Evolutionary conservation across 1,140 invertebrate genomes (phyloP), one percentile per base, ranked within the genome.

Genomic region (Anthonomus grandis): DNA sequence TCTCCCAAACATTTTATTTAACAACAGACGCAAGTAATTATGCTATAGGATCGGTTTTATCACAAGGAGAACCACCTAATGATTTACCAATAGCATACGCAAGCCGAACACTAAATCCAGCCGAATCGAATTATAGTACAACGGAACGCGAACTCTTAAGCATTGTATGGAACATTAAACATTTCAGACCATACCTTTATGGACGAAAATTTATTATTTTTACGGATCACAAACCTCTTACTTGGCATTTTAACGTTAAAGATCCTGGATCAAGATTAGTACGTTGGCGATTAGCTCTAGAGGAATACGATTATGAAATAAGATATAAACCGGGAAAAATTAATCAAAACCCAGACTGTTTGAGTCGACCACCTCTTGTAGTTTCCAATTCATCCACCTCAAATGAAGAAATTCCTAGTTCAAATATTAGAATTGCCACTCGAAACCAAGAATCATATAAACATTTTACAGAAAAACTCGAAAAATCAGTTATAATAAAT

Each of bases 241-340:
- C 37, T 25, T 49, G 53, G 71, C 52, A 81, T 3, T 64, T 68
- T 5, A 70, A 69, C 5, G 59, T 72, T 0, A 78, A 73, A 66
- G 72, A 78, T 47, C 70, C 72, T 6, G 65, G 57, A 1, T 70
- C 65, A 22, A 51, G 73, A 58, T 57, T 81, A 12, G 65, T 74
- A 1, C 60, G 76, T 54, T 82, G 78, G 78, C 25, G 69, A 36
- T 42, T 71, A 13, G 38, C 55, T 53, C 39, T 74, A 9, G 39
- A 56, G n/a, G 71, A 77, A 53, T 80, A 74, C 63, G 64, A 76
- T 18, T 77, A 73, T 60, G 72, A 56, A 55, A 73, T 81, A 2
- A 46, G 57, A 6, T 74, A 76, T 50, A 74, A 71, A 62, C 60
- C 60, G 6, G 74, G 72, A 9, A 69, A 64, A 62, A 39, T 51